Base-by-base conservation (phyloP, 2,888 invertebrate genomes). In the Bugula neritina region DNA sequence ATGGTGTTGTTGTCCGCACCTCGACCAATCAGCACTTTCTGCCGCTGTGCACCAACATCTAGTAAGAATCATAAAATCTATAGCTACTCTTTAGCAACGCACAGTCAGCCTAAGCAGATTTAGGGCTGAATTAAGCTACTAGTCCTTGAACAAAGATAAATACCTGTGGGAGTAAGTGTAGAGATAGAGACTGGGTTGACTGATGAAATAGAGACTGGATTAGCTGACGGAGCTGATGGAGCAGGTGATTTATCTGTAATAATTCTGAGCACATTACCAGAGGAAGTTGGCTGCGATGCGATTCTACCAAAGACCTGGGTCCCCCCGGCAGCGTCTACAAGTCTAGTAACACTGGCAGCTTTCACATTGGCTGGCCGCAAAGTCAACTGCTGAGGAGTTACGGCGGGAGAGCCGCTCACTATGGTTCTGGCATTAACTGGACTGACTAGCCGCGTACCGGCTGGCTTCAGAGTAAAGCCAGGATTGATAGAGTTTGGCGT, bases 1-100 rank as follows among this genome's bases (percentile, higher is more conserved):
- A 63, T n/a, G 13, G 63, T 25, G 10, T 27, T 27, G 27, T 27
- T 27, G 31, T 63, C 31, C 3, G 31, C 34, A 31, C 31, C 31
- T 13, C 25, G 21, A 31, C 63, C 31, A 31, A 63, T 63, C 3
- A 63, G 63, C 29, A 63, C 34, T n/a, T 63, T 25, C 63, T 63
- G 63, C 29, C 25, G 63, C 31, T 21, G 27, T 5, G 5, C 29
- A 13, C 31, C 43, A 43, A 17, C 43, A 17, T n/a, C n/a, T n/a
- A n/a, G n/a, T n/a, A n/a, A n/a, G n/a, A n/a, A n/a, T n/a, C n/a
- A n/a, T n/a, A n/a, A n/a, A n/a, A n/a, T n/a, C n/a, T n/a, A n/a
- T n/a, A n/a, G n/a, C n/a, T n/a, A n/a, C n/a, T n/a, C n/a, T n/a
- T n/a, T n/a, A n/a, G n/a, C n/a, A n/a, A n/a, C n/a, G n/a, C n/a